These are phyloP conservation scores for Chitala chitala DNA, from an alignment of 2,113 vertebrate genomes.

Conservation along the genomic window DNA sequence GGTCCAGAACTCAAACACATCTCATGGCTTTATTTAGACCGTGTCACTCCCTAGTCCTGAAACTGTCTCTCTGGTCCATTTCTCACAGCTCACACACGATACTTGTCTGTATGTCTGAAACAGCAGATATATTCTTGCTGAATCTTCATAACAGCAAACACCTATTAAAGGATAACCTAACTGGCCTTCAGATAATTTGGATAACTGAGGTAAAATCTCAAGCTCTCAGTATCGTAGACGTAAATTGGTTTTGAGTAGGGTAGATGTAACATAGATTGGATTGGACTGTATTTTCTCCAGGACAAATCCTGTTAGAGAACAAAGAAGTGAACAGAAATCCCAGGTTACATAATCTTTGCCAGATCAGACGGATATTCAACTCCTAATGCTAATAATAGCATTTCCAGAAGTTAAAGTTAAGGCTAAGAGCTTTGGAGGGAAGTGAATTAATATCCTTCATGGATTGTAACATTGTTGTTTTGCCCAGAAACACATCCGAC, in stretches of 20 bases:
- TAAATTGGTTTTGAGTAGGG: no score
- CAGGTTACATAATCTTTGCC: background rate
- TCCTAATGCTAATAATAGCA: slow-evolving; percentile 8
- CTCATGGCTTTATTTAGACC: background rate
- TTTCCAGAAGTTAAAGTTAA: background rate
- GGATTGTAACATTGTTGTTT: background rate
- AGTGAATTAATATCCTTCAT: slow-evolving; percentile 11
- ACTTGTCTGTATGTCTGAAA: background rate
- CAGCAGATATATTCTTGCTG: background rate
- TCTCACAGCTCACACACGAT: background rate
- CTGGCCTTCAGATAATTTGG: background rate
- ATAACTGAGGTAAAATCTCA: background rate
- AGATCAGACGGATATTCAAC: background rate
- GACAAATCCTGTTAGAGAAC: slow-evolving; percentile 12
- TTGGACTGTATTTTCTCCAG: background rate
- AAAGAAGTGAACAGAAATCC: background rate
- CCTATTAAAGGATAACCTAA: background rate
- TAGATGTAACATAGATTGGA: background rate
- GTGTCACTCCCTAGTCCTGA: background rate
- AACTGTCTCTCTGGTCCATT: background rate
- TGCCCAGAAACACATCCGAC: background rate
- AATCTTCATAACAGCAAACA: background rate
- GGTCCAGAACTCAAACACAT: no score
- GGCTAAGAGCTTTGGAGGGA: background rate
- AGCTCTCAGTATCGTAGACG: background rate